Evolutionary conservation across 2,888 invertebrate species (phyloP), one percentile per base, ranked within the genome.

Genomic region (Eledone cirrhosa): DNA sequence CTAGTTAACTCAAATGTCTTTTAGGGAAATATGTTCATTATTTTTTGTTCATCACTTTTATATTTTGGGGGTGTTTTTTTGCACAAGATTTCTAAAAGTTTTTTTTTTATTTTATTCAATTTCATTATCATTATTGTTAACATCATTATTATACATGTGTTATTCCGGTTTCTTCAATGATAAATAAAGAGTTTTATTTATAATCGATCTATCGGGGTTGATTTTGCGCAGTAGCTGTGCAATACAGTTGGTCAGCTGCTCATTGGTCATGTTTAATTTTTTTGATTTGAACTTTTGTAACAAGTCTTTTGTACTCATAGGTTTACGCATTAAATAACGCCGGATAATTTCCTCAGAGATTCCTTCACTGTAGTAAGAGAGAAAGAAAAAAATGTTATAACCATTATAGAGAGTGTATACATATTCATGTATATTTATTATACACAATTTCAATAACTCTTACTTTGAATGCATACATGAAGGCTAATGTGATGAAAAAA

Each of bases 261-360:
- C 96, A 83, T 95, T 96, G 79, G 95, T 94, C 77, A 97, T 93
- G 7, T 97, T 97, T 16, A 96, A 95, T 87, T 97, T 96, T 91
- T 97, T 97, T 63, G 95, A 95, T 90, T 97, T 97, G 92, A 98
- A 97, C 92, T 98, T 98, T 83, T 97, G 96, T 69, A 98, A 92
- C 48, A 98, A 92, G 89, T 99, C 98, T 0, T 97, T 98, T 0
- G 98, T 96, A 0, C 99, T 99, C 95, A 99, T 97, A 0, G 99
- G 99, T 89, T 99, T 99, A 16, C 99, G 94, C 91, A 96, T 95
- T 48, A 99, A 92, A 91, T 99, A 99, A 24, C 98, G 94, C 3
- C 98, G 93, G 11, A 99, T 97, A 0, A 97, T 95, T 87, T 98
- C 98, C 90, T 98, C 98, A 0, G 96, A 96, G 59, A 97, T 96